Evolutionary conservation across 1,140 invertebrate genomes (phyloP).

Genomic region (Vanessa atalanta): DNA sequence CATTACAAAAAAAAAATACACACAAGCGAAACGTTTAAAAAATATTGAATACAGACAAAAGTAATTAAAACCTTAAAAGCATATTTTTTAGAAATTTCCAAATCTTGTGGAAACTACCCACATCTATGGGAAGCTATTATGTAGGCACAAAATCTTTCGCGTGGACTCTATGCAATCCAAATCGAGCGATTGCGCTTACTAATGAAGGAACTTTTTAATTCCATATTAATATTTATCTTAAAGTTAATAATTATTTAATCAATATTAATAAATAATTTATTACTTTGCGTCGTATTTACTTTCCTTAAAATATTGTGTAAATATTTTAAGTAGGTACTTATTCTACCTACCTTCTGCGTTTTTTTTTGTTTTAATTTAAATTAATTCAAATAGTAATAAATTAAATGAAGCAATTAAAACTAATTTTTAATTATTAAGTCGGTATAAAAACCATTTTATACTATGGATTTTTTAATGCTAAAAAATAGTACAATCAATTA

Average conservation of each 20-base stretch:
- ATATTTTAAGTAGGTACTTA: neutral
- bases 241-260: neutral
- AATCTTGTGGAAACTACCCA: neutral
- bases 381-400: neutral
- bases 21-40: too few relatives aligned
- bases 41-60: neutral
- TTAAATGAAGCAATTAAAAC: neutral
- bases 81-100: neutral
- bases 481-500: neutral
- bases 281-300: neutral
- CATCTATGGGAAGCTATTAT: neutral
- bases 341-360: neutral
- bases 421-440: neutral
- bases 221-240: neutral
- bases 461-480: neutral
- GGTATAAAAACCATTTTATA: neutral
- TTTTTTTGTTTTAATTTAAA: conserved; percentile 5
- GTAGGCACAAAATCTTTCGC: neutral
- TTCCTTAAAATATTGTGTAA: neutral
- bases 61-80: neutral
- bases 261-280: neutral
- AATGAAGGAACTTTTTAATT: neutral
- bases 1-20: too few relatives aligned
- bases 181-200: neutral
- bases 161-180: neutral